phyloP scores from a whole-genome alignment of 2,113 vertebrate species.

The Mugil cephalus region DNA sequence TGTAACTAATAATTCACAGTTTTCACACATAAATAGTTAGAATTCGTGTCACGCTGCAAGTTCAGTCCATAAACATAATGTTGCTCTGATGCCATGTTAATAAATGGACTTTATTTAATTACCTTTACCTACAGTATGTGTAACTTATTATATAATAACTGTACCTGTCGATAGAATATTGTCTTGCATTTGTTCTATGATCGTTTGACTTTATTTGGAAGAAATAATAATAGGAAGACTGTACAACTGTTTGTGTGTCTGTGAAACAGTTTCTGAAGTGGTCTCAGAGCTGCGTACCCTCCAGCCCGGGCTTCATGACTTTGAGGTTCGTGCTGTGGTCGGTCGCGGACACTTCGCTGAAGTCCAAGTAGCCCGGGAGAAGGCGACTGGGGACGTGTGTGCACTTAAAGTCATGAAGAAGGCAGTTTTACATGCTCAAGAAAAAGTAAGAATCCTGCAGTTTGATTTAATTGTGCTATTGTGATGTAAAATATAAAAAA shows the following conservation, averaged over 20 bases:
- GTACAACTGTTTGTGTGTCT: slow-evolving; percentile 36
- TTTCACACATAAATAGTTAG: background rate
- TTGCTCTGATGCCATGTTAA: background rate
- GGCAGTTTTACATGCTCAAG: slow-evolving; percentile 83
- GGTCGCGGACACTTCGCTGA: slow-evolving; percentile 92
- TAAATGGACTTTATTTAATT: background rate
- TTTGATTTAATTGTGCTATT: background rate
- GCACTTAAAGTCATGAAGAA: slow-evolving; percentile 98
- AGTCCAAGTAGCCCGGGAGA: slow-evolving; percentile 93
- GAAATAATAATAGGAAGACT: background rate
- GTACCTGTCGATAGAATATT: background rate
- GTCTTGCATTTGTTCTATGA: background rate
- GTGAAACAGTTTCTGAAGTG: slow-evolving; percentile 87
- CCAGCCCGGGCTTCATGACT: slow-evolving; percentile 89
- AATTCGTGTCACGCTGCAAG: background rate
- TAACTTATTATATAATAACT: background rate
- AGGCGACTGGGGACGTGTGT: slow-evolving; percentile 90
- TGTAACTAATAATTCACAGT: background rate
- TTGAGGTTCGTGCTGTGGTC: slow-evolving; percentile 90
- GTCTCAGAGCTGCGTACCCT: slow-evolving; percentile 89
- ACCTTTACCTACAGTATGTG: background rate
- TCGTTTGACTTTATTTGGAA: background rate
- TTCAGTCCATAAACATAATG: background rate
- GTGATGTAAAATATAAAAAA: too few relatives aligned
- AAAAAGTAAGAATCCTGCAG: slow-evolving; percentile 85